Percentiles rank a stretch among this genome's conserved stretches.
These are phyloP conservation scores for Synodontis membranacea DNA, from an alignment of 2,113 vertebrate species.

Conservation along the genomic window DNA sequence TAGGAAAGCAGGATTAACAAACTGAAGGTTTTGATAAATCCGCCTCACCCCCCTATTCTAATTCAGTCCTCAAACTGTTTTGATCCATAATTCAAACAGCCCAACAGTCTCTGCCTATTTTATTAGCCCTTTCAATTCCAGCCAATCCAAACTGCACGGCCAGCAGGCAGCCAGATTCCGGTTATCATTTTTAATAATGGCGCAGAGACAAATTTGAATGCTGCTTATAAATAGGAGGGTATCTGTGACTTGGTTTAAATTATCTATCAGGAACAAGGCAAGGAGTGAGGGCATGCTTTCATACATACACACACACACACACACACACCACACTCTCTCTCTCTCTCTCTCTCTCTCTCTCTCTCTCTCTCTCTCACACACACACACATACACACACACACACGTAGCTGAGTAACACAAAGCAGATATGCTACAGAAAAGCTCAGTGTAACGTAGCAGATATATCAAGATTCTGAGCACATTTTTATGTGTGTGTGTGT, in stretches of 20 bases:
- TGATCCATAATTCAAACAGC: conserved; percentile 63
- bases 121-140: conserved; percentile 64
- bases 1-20: conserved; percentile 36
- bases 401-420: not conserved
- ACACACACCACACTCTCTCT: too few relatives aligned
- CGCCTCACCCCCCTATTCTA: conserved; percentile 22
- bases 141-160: conserved; percentile 59
- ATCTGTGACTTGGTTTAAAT: conserved; percentile 46
- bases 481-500: not conserved
- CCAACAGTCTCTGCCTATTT: conserved; percentile 58
- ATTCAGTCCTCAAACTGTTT: conserved; percentile 49
- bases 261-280: conserved; percentile 41
- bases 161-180: conserved; percentile 68
- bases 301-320: too few relatives aligned
- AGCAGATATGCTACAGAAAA: not conserved
- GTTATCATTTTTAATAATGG: conserved; percentile 74
- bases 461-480: not conserved
- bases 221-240: conserved; percentile 57
- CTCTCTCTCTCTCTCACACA: too few relatives aligned
- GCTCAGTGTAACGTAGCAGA: not conserved
- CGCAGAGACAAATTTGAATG: conserved; percentile 63
- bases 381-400: too few relatives aligned
- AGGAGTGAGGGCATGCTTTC: conserved; percentile 1
- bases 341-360: too few relatives aligned
- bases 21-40: conserved; percentile 38